These are phyloP conservation scores for Nylanderia fulva DNA, from an alignment of 1,140 invertebrate genomes.

Conservation along the genomic window DNA sequence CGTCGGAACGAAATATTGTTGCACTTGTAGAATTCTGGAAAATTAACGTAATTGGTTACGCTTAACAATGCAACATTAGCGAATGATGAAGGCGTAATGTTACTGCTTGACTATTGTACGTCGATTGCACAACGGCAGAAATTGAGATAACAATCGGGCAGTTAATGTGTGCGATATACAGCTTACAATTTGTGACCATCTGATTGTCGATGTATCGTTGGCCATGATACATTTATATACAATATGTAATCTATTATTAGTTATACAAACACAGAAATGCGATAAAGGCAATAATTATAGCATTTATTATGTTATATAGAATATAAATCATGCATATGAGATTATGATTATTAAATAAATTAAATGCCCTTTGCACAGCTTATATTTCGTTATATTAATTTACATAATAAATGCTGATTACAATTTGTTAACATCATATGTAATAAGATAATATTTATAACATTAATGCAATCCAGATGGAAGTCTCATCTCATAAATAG, in stretches of 20 bases:
- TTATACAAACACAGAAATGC: background rate
- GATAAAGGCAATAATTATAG: background rate
- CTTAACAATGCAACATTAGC: constrained; percentile 37
- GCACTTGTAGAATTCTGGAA: constrained; percentile 25
- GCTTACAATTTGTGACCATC: constrained; percentile 15
- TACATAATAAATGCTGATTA: background rate
- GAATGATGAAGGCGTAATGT: constrained; percentile 37
- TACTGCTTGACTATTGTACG: constrained; percentile 32
- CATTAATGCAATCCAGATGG: too few species aligned
- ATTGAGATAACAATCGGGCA: constrained; percentile 51
- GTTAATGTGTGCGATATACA: constrained; percentile 25
- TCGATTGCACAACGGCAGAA: constrained; percentile 46
- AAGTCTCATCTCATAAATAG: too few species aligned
- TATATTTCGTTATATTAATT: background rate
- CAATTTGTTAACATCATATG: background rate
- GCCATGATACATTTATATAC: background rate
- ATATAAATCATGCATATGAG: background rate
- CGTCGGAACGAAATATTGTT: background rate
- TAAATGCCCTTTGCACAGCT: background rate
- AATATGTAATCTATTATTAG: background rate
- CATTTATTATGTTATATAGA: constrained; percentile 15
- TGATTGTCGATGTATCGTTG: constrained; percentile 21
- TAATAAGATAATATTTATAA: background rate
- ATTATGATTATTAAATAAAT: background rate
- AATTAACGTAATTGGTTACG: constrained; percentile 41